Percentiles rank a stretch among this genome's conserved stretches.
These are phyloP conservation scores for Monarcha castaneiventris DNA, from an alignment of 2,113 vertebrate genomes.

Conservation along the genomic window DNA sequence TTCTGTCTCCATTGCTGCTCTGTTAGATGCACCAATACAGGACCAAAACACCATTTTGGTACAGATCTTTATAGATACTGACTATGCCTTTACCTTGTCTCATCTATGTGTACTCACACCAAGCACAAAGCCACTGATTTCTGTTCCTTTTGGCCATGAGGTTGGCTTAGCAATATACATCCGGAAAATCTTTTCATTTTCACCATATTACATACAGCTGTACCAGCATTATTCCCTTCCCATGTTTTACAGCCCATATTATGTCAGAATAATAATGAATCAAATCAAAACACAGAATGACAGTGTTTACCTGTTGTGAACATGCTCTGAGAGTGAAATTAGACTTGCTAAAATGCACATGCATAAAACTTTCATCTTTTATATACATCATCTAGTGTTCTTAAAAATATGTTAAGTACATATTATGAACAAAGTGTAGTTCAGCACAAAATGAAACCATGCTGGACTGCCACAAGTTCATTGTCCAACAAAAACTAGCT, in stretches of 20 bases:
- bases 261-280: slow-evolving; percentile 13
- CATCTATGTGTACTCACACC: not conserved
- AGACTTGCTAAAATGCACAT: slow-evolving; percentile 1
- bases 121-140: not conserved
- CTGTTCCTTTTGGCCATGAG: not conserved
- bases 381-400: not conserved
- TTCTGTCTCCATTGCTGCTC: not conserved
- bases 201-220: not conserved
- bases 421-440: not conserved
- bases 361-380: not conserved
- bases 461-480: not conserved
- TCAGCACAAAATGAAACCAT: not conserved
- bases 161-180: not conserved
- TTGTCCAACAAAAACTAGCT: not conserved
- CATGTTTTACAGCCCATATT: not conserved
- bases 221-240: not conserved
- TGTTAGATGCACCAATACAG: not conserved
- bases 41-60: not conserved
- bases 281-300: not conserved
- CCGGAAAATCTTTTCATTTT: not conserved
- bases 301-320: not conserved
- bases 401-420: not conserved
- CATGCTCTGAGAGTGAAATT: not conserved
- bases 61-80: not conserved
- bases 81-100: not conserved